phyloP scores from a whole-genome alignment of 2,888 invertebrate genomes.

The Leistus spinibarbis region DNA sequence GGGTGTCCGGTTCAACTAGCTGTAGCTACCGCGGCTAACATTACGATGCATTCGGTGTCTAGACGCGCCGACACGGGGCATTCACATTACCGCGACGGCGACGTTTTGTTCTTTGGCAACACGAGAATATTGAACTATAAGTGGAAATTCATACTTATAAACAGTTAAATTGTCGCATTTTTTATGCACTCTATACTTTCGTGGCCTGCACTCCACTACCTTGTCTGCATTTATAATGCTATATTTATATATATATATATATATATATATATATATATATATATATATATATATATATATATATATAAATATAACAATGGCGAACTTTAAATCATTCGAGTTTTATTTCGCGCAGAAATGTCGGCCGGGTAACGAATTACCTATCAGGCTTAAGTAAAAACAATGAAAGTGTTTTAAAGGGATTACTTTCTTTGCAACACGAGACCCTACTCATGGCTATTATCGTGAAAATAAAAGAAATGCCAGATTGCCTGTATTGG shows the following conservation, averaged over 20 bases:
- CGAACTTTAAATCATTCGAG: neutral
- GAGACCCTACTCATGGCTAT: neutral
- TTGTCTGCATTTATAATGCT: too few relatives aligned
- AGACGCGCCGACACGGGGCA: slow-evolving; percentile 9
- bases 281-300: neutral
- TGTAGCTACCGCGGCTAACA: neutral
- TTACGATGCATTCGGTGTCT: neutral
- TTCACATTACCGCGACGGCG: neutral
- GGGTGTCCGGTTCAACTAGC: neutral
- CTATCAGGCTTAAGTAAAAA: slow-evolving; percentile 10
- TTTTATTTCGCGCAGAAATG: neutral
- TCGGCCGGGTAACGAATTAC: slow-evolving; percentile 6
- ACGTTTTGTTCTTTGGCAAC: too few relatives aligned
- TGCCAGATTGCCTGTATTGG: neutral
- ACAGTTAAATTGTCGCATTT: too few relatives aligned
- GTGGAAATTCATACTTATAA: too few relatives aligned
- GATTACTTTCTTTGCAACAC: slow-evolving; percentile 4
- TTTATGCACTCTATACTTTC: too few relatives aligned
- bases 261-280: neutral
- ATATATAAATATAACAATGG: neutral
- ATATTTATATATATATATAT: neutral
- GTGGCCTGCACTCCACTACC: too few relatives aligned
- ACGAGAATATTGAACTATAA: too few relatives aligned
- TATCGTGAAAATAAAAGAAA: slow-evolving; percentile 15
- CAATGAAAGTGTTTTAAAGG: slow-evolving; percentile 16